Evolutionary conservation across 1,140 invertebrate genomes (phyloP).

Genomic region (Dreissena rostriformis): DNA sequence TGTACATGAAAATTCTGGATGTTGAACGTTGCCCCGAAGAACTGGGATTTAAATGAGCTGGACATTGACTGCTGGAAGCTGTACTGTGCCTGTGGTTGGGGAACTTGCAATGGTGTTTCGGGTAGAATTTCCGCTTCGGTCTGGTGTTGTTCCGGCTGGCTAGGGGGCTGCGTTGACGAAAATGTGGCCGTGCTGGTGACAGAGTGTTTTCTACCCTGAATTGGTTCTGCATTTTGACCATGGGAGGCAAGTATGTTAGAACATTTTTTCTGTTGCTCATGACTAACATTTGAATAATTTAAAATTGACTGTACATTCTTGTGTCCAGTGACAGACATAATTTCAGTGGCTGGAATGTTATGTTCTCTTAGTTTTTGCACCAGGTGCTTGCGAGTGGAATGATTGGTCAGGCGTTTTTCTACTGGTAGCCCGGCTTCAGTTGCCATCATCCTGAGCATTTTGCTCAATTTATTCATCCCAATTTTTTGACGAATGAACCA

Average conservation of each 20-base stretch:
- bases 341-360: conserved; percentile 17
- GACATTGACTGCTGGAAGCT: too few species aligned
- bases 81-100: too few species aligned
- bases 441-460: conserved; percentile 7
- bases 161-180: too few species aligned
- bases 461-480: conserved; percentile 18
- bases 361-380: conserved; percentile 19
- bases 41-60: too few species aligned
- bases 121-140: too few species aligned
- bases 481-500: conserved; percentile 11
- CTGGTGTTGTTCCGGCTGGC: too few species aligned
- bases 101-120: too few species aligned
- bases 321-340: conserved; percentile 17
- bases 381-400: neutral
- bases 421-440: neutral
- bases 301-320: conserved; percentile 22
- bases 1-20: too few species aligned
- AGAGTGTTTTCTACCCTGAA: too few species aligned
- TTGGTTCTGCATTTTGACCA: too few species aligned
- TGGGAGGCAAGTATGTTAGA: neutral
- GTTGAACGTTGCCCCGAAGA: too few species aligned
- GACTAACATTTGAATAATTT: conserved; percentile 11
- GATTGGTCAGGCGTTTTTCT: conserved; percentile 42
- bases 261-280: conserved; percentile 1
- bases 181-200: too few species aligned